A percentile compares a stretch with the other conserved stretches of the same genome.
Evolutionary conservation across 2,888 invertebrate species (phyloP).

Genomic region (Antheraea assamensis): DNA sequence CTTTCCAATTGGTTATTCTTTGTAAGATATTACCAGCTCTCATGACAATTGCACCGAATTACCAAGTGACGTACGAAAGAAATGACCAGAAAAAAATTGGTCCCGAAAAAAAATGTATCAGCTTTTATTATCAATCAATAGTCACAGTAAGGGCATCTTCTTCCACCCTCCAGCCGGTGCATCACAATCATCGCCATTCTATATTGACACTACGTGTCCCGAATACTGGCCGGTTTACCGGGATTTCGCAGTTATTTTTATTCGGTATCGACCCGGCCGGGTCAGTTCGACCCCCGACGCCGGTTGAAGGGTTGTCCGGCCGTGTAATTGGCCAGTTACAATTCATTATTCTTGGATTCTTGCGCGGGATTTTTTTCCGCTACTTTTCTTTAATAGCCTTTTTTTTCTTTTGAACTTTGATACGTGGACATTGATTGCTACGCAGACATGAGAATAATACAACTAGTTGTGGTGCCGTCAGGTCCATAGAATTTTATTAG

Average conservation of each 20-base stretch:
- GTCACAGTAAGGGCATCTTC: constrained; percentile 53
- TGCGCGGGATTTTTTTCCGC: constrained; percentile 21
- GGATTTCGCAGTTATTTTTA: constrained; percentile 77
- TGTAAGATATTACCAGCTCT: background rate
- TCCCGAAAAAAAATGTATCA: constrained; percentile 16
- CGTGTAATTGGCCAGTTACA: constrained; percentile 79
- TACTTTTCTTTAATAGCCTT: constrained; percentile 5
- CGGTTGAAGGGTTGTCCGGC: constrained; percentile 72
- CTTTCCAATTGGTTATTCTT: background rate
- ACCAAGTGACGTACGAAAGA: too few relatives aligned
- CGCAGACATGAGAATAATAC: too few relatives aligned
- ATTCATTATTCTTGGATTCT: constrained; percentile 69
- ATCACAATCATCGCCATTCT: constrained; percentile 79
- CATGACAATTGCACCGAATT: too few relatives aligned
- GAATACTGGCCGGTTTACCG: constrained; percentile 71
- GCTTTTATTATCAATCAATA: constrained; percentile 72
- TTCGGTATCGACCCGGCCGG: constrained; percentile 70
- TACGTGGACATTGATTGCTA: background rate
- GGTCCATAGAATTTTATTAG: too few relatives aligned
- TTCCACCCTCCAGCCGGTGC: constrained; percentile 62
- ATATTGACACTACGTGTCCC: constrained; percentile 78
- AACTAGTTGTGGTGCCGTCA: too few relatives aligned
- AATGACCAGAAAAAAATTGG: background rate
- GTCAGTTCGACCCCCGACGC: constrained; percentile 47
- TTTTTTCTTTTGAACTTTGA: background rate